These are phyloP conservation scores for Entelurus aequoreus DNA, from an alignment of 2,113 vertebrate genomes.

Conservation along the genomic window DNA sequence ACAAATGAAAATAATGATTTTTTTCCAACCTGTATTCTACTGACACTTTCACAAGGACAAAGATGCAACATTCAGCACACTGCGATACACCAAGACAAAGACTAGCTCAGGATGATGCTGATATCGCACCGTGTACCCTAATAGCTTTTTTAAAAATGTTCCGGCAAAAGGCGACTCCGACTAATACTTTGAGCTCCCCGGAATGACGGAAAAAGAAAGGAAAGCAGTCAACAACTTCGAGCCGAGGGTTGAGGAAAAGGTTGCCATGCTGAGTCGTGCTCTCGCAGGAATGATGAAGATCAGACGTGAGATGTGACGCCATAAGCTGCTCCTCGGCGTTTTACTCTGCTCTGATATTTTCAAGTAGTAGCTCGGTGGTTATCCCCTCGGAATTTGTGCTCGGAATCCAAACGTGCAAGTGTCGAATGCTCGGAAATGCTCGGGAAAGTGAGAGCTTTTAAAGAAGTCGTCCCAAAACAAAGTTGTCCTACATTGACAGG, in stretches of 20 bases:
- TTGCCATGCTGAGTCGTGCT: slow-evolving; percentile 1
- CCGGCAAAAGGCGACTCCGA: background rate
- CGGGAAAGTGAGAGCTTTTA: background rate
- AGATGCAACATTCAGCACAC: too few species aligned
- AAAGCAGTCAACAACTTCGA: slow-evolving; percentile 2
- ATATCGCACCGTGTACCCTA: background rate
- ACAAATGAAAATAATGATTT: too few species aligned
- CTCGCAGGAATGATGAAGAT: slow-evolving; percentile 3
- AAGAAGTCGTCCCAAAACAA: background rate
- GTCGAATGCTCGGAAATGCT: background rate
- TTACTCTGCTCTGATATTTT: background rate
- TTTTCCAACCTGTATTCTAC: too few species aligned
- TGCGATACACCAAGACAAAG: too few species aligned
- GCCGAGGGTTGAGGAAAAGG: slow-evolving; percentile 8
- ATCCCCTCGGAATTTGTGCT: background rate
- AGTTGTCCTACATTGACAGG: background rate
- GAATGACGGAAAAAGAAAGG: background rate
- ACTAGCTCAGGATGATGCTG: background rate
- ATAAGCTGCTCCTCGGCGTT: slow-evolving; percentile 2
- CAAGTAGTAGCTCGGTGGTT: background rate
- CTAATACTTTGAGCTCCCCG: background rate
- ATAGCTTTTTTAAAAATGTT: background rate
- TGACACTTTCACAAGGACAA: too few species aligned
- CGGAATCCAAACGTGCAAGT: background rate
- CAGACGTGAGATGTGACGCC: slow-evolving; percentile 1